Evolutionary conservation across 2,113 vertebrate species (phyloP), one percentile per base, ranked within the genome.

Genomic region (Fulmarus glacialis): DNA sequence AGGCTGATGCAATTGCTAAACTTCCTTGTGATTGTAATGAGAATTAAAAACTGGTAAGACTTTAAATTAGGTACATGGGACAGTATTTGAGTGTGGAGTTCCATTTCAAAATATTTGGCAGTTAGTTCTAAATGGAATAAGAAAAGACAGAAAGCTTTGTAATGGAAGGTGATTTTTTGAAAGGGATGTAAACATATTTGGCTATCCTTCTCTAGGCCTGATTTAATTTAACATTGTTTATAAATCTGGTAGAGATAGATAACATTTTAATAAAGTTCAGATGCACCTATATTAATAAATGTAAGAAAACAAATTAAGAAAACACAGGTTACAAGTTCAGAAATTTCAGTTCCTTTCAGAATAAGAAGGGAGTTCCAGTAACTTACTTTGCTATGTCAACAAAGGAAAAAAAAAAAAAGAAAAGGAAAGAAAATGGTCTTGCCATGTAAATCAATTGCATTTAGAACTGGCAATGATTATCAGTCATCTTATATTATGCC

Each of bases 1-100:
- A 70, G 84, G 81, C 93, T 96, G 87, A 96, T 89, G 87, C 83
- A 95, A 89, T 93, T 90, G 58, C 56, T 93, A 64, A 96, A 93
- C 36, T 56, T 96, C 38, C 45, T 87, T 55, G 62, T 72, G 91
- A 85, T 82, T 91, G 70, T 87, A 87, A 75, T 42, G 70, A 73
- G 84, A 89, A 84, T 55, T 63, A 88, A 89, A 93, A 90, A 88
- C 40, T 72, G 52, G 42, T 64, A 79, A 91, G 62, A 36, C 17
- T 81, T 87, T 87, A 91, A 93, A 87, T 91, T 48, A 91, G 73
- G 68, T 91, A 79, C 77, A 18, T 30, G 62, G 81, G 83, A 75
- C 85, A 60, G 27, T 55, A 67, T 84, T 87, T 82, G 43, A 91
- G n/a, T 2, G 0, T 59, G 23, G 75, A 89, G 20, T 58, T 85